Evolutionary conservation across 2,888 invertebrate species (phyloP).

Genomic region (Sylvicola cinctus): DNA sequence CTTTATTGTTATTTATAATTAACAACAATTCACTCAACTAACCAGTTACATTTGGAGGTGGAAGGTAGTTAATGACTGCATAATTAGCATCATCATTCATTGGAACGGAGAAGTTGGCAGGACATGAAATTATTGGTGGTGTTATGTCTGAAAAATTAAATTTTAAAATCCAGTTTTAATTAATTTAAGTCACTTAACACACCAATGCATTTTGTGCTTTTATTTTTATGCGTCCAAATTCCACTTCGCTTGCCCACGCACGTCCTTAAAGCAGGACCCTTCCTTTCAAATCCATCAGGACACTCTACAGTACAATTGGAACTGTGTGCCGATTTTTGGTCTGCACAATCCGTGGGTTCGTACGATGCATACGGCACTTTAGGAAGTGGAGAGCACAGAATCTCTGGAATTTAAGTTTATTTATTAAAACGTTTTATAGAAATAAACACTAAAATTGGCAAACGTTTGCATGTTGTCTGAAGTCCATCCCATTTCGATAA

Average conservation of each 20-base stretch:
- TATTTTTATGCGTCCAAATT: slow-evolving; percentile 29
- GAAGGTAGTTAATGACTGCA: slow-evolving; percentile 6
- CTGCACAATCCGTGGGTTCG: slow-evolving; percentile 30
- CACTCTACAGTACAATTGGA: slow-evolving; percentile 36
- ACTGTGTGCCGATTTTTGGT: slow-evolving; percentile 32
- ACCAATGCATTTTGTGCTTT: slow-evolving; percentile 15
- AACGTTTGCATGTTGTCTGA: slow-evolving; percentile 41
- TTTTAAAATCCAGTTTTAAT: background rate
- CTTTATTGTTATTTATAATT: slow-evolving; percentile 1
- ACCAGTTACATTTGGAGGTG: slow-evolving; percentile 20
- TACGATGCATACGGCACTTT: slow-evolving; percentile 31
- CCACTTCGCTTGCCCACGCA: slow-evolving; percentile 33
- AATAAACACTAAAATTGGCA: slow-evolving; percentile 8
- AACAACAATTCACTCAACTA: slow-evolving; percentile 5
- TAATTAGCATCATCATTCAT: slow-evolving; percentile 5
- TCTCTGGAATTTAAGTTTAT: slow-evolving; percentile 14
- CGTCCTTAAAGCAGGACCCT: slow-evolving; percentile 29
- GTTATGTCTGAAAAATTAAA: slow-evolving; percentile 27
- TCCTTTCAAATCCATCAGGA: slow-evolving; percentile 33
- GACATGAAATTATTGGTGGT: slow-evolving; percentile 35
- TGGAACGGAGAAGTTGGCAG: slow-evolving; percentile 21
- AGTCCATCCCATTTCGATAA: slow-evolving; percentile 48
- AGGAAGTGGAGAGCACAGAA: slow-evolving; percentile 28
- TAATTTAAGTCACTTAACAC: background rate
- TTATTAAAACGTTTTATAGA: background rate